Base-by-base conservation (phyloP, 2,113 vertebrate genomes). In the Thamnaconus septentrionalis region DNA sequence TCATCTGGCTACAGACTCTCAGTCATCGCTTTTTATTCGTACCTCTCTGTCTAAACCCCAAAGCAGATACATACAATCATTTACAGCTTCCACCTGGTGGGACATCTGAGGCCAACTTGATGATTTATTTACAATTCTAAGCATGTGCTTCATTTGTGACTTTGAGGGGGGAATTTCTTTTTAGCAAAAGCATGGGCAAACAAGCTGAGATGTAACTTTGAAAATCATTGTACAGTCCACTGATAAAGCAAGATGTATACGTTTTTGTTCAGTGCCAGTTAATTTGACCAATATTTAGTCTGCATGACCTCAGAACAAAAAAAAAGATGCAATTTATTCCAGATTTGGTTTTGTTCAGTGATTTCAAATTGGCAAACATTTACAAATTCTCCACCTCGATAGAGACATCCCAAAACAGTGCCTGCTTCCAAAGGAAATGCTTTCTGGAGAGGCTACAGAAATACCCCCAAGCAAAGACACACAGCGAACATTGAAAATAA, bases 1-100 rank as follows among this genome's bases (percentile, higher is more conserved):
- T 90, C 88, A 88, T 90, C 87, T 88, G 78, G 75, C 80, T 75
- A 67, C 73, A 85, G 63, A 64, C 76, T 73, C 18, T 31, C 81
- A 84, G 88, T 90, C 83, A 85, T 87, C 85, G 75, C 79, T 4
- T 18, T 73, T 69, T 75, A 45, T 62, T 49, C 61, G 73, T 61
- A 56, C 55, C 56, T 75, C 77, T 76, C 70, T 69, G 75, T 81
- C 81, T 67, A 70, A 70, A 7, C 5, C 74, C 62, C 5, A 60
- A 61, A 64, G 71, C 18, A 66, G 58, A 75, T 59, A 54, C 66
- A 57, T 66, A 78, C 71, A 56, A 64, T 79, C 79, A 82, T 78
- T 79, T 60, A 75, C 46, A 62, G 55, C 64, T 78, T 60, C 68
- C 73, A 80, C 76, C 72, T 57, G 46, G 66, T 61, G 74, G 61